Base-by-base conservation (phyloP, 2,113 vertebrate genomes). In the Haliaeetus leucogaster region DNA sequence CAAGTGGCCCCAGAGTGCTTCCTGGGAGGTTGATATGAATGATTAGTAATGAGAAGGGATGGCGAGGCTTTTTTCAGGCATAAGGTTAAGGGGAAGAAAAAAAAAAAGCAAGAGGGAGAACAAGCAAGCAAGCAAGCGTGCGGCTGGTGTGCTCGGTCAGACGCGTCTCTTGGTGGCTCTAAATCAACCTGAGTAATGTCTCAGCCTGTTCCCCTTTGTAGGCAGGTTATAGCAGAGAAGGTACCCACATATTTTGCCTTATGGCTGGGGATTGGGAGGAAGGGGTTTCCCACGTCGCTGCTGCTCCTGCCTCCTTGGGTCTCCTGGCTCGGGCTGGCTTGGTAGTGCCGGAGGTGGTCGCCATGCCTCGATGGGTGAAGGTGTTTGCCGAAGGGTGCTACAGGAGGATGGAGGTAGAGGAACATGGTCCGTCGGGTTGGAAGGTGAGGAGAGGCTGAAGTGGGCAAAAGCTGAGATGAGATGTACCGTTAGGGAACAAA, bases 1-100 rank as follows among this genome's bases (percentile, higher is more conserved):
- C 78, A 95, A 96, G 97, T 78, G 86, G 92, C 62, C 94, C 88
- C 94, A 58, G 93, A 96, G 70, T 68, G 59, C 92, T 97, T 96
- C 45, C 94, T 88, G 85, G 83, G 79, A 89, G 73, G 86, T 9
- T 70, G 87, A 93, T 89, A 32, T 14, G 96, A 95, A 58, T 86
- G 91, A 86, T 91, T 87, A 82, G 87, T 55, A 97, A 82, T 84
- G 55, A 95, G 89, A 70, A 68, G 62, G 90, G 66, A 89, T 92
- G 62, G 59, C 0, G 2, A 72, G 43, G 61, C 36, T 52, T 17
- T 56, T 79, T 62, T 5, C 29, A 61, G 50, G 40, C 71, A 73
- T 82, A 70, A 88, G 74, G 62, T 88, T 90, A 66, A 87, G 65
- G 73, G 34, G 61, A 58, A 34, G 61, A 68, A 13, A 32, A 15